A percentile compares a stretch with the other conserved stretches of the same genome.
These are phyloP conservation scores for Pica pica DNA, from an alignment of 2,113 vertebrate species.

Conservation along the genomic window DNA sequence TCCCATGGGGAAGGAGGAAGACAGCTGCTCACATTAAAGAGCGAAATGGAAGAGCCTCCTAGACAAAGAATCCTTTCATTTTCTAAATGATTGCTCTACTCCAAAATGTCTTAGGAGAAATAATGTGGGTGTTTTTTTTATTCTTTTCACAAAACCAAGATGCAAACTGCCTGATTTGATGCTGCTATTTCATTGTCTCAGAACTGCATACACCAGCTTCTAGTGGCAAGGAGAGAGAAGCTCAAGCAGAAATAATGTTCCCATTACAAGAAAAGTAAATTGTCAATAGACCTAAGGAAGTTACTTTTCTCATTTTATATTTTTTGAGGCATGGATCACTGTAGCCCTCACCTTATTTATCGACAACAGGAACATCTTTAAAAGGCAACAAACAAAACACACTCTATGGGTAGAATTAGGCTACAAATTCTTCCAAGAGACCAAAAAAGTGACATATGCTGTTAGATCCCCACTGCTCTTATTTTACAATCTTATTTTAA, in stretches of 20 bases:
- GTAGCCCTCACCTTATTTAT: not conserved
- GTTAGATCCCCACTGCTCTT: not conserved
- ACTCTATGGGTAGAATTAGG: not conserved
- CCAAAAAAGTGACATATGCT: not conserved
- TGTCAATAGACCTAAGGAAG: constrained; percentile 5
- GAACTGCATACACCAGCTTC: not conserved
- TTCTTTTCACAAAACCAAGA: constrained; percentile 4
- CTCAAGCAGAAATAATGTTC: constrained; percentile 8
- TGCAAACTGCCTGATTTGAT: not conserved
- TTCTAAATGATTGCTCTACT: constrained; percentile 41
- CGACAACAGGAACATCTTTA: not conserved
- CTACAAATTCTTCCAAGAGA: not conserved
- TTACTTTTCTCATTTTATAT: not conserved
- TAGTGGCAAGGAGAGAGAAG: not conserved
- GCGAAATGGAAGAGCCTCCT: constrained; percentile 14
- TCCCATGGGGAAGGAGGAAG: constrained; percentile 45
- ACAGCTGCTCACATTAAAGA: constrained; percentile 55
- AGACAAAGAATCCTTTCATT: constrained; percentile 56
- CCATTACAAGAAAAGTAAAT: not conserved
- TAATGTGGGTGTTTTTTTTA: not conserved
- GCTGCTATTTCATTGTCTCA: not conserved
- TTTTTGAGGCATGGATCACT: not conserved
- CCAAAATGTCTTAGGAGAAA: constrained; percentile 3
- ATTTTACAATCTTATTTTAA: not conserved
- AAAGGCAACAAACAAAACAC: not conserved